These are phyloP conservation scores for Pseudochaenichthys georgianus DNA, from an alignment of 2,797 vertebrate genomes.

Conservation along the genomic window DNA sequence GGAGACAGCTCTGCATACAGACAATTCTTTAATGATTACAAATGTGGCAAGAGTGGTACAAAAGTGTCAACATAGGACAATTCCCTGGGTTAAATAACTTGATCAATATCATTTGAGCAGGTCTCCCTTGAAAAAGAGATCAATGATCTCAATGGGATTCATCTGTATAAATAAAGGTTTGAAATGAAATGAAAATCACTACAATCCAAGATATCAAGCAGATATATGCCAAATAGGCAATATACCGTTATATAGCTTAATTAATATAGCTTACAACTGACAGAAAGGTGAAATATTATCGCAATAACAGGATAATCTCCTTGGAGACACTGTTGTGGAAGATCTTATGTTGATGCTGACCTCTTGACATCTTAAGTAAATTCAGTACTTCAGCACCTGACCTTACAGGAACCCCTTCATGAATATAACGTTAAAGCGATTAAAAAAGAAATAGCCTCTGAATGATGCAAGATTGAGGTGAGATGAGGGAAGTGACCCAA, in stretches of 20 bases:
- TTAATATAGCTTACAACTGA: not conserved
- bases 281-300: conserved; percentile 3
- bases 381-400: conserved; percentile 24
- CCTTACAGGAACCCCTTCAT: conserved; percentile 20
- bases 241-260: not conserved
- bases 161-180: no score
- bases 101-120: not conserved
- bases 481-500: conserved; percentile 57
- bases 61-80: conserved; percentile 2
- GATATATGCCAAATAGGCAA: not conserved
- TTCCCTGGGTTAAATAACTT: not conserved
- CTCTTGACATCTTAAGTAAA: conserved; percentile 24
- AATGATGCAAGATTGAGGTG: conserved; percentile 43
- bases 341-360: conserved; percentile 12
- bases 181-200: not conserved
- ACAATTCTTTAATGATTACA: conserved; percentile 15
- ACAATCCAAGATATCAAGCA: not conserved
- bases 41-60: not conserved
- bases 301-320: not conserved
- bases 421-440: conserved; percentile 31
- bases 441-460: conserved; percentile 43
- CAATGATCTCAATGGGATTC: no score
- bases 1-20: conserved; percentile 17
- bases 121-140: no score
- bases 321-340: conserved; percentile 7